Conservation (phyloP, 2,113 vertebrate genomes). For the Lophius piscatorius region DNA sequence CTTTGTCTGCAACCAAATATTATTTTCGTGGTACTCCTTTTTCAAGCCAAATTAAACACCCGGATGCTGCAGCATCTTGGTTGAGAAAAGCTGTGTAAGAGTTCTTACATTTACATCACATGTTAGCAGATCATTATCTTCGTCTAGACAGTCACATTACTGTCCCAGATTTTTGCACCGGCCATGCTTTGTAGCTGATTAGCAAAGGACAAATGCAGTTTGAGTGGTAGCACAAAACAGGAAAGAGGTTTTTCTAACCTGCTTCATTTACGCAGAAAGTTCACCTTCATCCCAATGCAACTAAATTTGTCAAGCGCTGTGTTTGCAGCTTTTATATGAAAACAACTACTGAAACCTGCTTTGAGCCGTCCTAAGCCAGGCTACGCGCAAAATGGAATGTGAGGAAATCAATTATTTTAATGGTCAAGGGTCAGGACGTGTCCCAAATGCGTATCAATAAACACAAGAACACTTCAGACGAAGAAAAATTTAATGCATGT, state of each 20-base stretch:
- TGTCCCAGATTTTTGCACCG: slow-evolving; percentile 36
- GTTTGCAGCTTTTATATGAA: slow-evolving; percentile 16
- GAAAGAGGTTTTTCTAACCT: not conserved
- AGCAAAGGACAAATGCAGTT: slow-evolving; percentile 21
- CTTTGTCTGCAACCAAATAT: too few relatives aligned
- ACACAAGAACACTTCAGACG: slow-evolving; percentile 35
- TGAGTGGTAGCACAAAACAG: not conserved
- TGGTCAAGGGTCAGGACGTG: slow-evolving; percentile 50
- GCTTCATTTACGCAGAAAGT: slow-evolving; percentile 5
- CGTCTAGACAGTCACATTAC: slow-evolving; percentile 63
- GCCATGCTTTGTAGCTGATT: slow-evolving; percentile 43
- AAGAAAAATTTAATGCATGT: slow-evolving; percentile 14
- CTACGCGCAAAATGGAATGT: slow-evolving; percentile 48
- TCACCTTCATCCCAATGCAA: slow-evolving; percentile 5
- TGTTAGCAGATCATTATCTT: slow-evolving; percentile 64
- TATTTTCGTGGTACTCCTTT: too few relatives aligned
- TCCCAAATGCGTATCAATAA: slow-evolving; percentile 70
- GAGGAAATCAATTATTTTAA: slow-evolving; percentile 59
- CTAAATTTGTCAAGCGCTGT: slow-evolving; percentile 25
- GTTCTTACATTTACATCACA: slow-evolving; percentile 45
- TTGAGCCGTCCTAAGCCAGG: slow-evolving; percentile 4
- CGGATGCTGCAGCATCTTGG: too few relatives aligned
- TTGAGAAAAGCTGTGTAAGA: too few relatives aligned
- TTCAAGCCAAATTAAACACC: too few relatives aligned
- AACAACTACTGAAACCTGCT: slow-evolving; percentile 19